A percentile compares a stretch with the other conserved stretches of the same genome.
These are phyloP conservation scores for Camponotus vicinus DNA, from an alignment of 1,140 invertebrate genomes.

Conservation along the genomic window DNA sequence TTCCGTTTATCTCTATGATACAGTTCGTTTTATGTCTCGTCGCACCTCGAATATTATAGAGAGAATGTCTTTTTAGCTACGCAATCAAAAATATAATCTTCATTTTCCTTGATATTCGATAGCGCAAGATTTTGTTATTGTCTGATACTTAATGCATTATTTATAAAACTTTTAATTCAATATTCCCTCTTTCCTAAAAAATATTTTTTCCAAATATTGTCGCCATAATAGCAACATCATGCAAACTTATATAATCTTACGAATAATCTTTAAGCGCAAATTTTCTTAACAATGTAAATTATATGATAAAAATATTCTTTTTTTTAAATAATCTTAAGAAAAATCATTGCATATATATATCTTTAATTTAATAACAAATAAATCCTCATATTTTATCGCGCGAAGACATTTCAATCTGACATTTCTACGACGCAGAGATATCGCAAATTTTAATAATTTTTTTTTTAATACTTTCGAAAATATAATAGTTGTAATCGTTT, in stretches of 20 bases:
- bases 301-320: background rate
- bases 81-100: too few species aligned
- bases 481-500: background rate
- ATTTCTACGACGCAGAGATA: background rate
- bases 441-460: background rate
- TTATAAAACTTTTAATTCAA: too few species aligned
- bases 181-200: slow-evolving; percentile 10
- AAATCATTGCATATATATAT: background rate
- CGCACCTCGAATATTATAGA: slow-evolving; percentile 44
- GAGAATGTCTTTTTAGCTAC: slow-evolving; percentile 47
- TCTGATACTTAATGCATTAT: too few species aligned
- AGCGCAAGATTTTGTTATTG: too few species aligned
- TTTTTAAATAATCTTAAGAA: background rate
- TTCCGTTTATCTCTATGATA: slow-evolving; percentile 65
- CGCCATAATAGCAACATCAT: slow-evolving; percentile 67
- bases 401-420: background rate
- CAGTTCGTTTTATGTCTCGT: slow-evolving; percentile 56
- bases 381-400: background rate
- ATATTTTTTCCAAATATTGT: slow-evolving; percentile 48
- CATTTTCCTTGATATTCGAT: too few species aligned
- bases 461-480: background rate
- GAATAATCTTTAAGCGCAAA: background rate
- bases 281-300: background rate
- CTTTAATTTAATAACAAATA: background rate
- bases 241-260: slow-evolving; percentile 59